Conservation (phyloP, 2,797 vertebrate genomes). For the Clarias platycephalus region DNA sequence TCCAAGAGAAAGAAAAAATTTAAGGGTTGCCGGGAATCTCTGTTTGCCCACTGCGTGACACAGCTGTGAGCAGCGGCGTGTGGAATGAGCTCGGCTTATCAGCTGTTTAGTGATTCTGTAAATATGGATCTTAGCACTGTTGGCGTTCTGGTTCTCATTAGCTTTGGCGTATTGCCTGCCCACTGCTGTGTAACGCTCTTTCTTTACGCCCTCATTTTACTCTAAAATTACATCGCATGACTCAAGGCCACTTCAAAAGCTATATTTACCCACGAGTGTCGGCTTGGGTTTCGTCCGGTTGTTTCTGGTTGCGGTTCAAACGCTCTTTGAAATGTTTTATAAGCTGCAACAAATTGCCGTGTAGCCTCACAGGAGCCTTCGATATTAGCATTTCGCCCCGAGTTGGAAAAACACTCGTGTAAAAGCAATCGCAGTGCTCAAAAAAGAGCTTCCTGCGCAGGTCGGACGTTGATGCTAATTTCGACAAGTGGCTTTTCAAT, state of each 20-base stretch:
- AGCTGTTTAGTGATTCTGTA: slow-evolving; percentile 37
- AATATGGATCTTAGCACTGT: slow-evolving; percentile 33
- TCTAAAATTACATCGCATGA: slow-evolving; percentile 13
- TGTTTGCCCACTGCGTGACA: not conserved
- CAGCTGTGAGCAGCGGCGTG: slow-evolving; percentile 16
- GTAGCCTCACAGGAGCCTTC: not conserved
- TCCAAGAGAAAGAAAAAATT: not conserved
- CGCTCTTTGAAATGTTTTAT: not conserved
- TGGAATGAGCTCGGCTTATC: slow-evolving; percentile 26
- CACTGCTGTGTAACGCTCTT: slow-evolving; percentile 26
- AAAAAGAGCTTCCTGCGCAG: not conserved
- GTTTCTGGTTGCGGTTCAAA: not conserved
- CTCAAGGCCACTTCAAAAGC: slow-evolving; percentile 26
- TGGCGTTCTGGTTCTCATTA: slow-evolving; percentile 37
- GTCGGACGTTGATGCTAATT: not conserved
- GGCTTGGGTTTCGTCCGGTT: slow-evolving; percentile 5
- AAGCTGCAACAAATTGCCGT: slow-evolving; percentile 23
- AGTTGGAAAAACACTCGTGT: not conserved
- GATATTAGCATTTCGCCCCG: not conserved
- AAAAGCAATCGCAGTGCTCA: not conserved
- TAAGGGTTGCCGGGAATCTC: not conserved
- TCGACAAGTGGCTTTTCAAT: slow-evolving; percentile 26
- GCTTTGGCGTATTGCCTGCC: slow-evolving; percentile 22
- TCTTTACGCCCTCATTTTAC: slow-evolving; percentile 16
- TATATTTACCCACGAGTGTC: not conserved